Base-by-base conservation (phyloP, 2,113 vertebrate genomes). In the Mormyrus iriodes region DNA sequence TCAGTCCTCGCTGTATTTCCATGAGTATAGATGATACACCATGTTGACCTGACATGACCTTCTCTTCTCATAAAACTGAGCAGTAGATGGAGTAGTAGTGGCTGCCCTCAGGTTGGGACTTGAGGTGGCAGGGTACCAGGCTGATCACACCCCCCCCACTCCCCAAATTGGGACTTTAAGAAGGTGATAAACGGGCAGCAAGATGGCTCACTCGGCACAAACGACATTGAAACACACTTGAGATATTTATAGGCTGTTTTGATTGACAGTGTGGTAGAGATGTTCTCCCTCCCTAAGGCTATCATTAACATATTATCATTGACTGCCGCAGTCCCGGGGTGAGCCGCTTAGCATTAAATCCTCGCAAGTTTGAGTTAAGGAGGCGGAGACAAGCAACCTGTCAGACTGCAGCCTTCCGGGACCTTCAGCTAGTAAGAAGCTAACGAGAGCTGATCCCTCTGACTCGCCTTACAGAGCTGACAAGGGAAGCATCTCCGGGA, bases 241-340 rank as follows among this genome's bases (percentile, higher is more conserved):
- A 48, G 82, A 48, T 84, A 84, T 84, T 84, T 84, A 84, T 84
- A 84, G 82, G 42, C 82, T 48, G 24, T 84, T 84, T 84, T 84
- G 82, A 84, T 84, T 84, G 82, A 44, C 82, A 84, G 82, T 48
- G 42, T 3, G 21, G 82, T 24, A 84, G 44, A 44, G 82, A 12
- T 48, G 35, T 48, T 84, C 39, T 24, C 17, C 19, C 19, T 42
- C 82, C 82, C 82, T 48, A 44, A 84, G 82, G 82, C 82, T 48
- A 44, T 84, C 82, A 84, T 84, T 84, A 84, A 84, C 82, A 84
- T 84, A 84, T 48, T 48, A 84, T 48, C 82, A 84, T 84, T 84
- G 82, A 84, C 39, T 84, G 82, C 82, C 21, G 82, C 82, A 46
- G 9, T 84, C 44, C 39, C 44, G 42, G 82, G 42, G 44, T 8